Base-by-base conservation (phyloP, 37 sponge, comb jelly and placozoan genomes). In the Beroe forskalii region DNA sequence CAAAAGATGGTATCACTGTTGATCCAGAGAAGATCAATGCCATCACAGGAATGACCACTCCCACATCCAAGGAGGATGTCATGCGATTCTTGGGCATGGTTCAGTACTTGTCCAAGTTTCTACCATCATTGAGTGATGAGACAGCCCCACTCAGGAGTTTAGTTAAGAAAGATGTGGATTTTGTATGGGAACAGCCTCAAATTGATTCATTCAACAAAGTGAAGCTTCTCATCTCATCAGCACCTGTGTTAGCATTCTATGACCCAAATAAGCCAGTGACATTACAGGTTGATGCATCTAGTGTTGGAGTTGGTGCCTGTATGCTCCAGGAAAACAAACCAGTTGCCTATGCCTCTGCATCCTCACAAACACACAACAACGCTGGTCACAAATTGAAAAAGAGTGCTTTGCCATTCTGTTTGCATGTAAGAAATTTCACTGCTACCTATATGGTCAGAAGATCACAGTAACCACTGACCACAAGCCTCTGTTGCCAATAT, bases 11-110 rank as follows among this genome's bases (percentile, higher is more conserved):
- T 22, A 75, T 94, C 24, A 38, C 28, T 19, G 67, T 62, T 1
- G 93, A 94, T 67, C 93, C 92, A 31, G 44, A 62, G 62, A 91
- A 91, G 91, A 86, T 94, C 0, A 60, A 76, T 40, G 94, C 92
- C 0, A 92, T 94, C 22, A 25, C 19, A 1, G 91, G 89, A 1
- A 93, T 94, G 94, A 91, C 93, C 19, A 38, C 80, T 23, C 94
- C 93, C 6, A 48, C 28, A 22, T 75, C 91, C 91, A 86, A 35
- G 19, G 30, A 62, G 20, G 93, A 32, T 61, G 67, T 94, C 8
- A 76, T 86, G 32, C 89, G 94, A 20, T 19, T 92, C 20, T 62
- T 94, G 62, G 93, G 93, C 32, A 36, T 91, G 19, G 83, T 66
- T 0, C 62, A 92, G 20, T 93, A 91, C 64, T 80, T 93, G 12